phyloP scores from a whole-genome alignment of 1,140 invertebrate species.

The Drosophila punjabiensis region DNA sequence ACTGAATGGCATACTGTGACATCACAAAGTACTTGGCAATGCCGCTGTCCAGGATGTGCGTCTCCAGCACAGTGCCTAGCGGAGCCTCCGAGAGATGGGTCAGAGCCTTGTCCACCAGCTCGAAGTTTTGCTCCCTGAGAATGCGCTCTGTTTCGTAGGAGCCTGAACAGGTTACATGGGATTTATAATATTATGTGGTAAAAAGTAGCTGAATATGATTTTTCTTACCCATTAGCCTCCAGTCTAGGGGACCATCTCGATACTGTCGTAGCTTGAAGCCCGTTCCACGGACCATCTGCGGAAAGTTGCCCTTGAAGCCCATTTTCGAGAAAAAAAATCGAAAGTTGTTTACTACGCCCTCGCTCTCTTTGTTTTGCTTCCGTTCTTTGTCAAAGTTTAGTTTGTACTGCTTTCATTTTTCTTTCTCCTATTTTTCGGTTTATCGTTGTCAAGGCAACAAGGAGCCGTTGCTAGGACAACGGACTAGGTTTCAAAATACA shows the following conservation, averaged over 20 bases:
- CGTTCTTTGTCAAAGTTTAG: slow-evolving; percentile 30
- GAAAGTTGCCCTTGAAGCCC: slow-evolving; percentile 68
- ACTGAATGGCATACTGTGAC: slow-evolving; percentile 81
- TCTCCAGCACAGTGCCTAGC: slow-evolving; percentile 67
- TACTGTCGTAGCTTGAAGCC: slow-evolving; percentile 76
- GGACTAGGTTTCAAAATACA: not conserved
- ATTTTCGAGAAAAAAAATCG: slow-evolving; percentile 44
- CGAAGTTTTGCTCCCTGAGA: slow-evolving; percentile 74
- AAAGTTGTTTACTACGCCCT: slow-evolving; percentile 57
- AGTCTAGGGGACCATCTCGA: slow-evolving; percentile 76
- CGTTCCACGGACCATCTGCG: slow-evolving; percentile 75
- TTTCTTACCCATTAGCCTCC: slow-evolving; percentile 77
- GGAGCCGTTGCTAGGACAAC: slow-evolving; percentile 25
- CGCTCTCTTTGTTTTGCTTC: slow-evolving; percentile 43
- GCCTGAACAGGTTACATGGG: slow-evolving; percentile 30
- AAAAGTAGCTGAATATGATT: not conserved
- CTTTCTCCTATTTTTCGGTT: slow-evolving; percentile 37
- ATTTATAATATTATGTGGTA: not conserved
- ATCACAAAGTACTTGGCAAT: slow-evolving; percentile 81
- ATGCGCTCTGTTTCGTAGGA: slow-evolving; percentile 78
- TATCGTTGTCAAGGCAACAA: slow-evolving; percentile 24
- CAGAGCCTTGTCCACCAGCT: slow-evolving; percentile 71
- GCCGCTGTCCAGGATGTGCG: slow-evolving; percentile 78
- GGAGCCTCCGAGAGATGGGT: slow-evolving; percentile 76
- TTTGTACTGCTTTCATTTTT: slow-evolving; percentile 29